phyloP scores from a whole-genome alignment of 2,113 vertebrate genomes.

The Oncorhynchus tshawytscha region DNA sequence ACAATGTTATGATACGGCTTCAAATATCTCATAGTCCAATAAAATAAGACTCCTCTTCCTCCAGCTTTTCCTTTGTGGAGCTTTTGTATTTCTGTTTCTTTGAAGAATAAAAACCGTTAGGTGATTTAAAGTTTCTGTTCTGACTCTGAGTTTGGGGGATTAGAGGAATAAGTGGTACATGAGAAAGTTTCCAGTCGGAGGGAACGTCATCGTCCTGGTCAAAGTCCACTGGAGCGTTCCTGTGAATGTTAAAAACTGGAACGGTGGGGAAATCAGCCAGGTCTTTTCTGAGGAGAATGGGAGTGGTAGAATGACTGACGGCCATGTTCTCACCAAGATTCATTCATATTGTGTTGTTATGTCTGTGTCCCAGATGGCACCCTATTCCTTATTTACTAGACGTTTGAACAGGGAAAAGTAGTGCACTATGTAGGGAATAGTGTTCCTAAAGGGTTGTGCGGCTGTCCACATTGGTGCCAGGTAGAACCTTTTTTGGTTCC shows the following conservation, averaged over 20 bases:
- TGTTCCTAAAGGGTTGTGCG: no score
- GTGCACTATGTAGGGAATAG: not conserved
- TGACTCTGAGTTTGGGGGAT: not conserved
- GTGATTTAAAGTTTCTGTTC: not conserved
- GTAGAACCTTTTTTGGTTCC: no score
- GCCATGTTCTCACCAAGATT: not conserved
- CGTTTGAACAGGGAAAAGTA: not conserved
- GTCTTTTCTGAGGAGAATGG: not conserved
- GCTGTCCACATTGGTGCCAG: no score
- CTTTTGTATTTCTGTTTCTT: not conserved
- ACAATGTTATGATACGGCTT: not conserved
- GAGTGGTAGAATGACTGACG: not conserved
- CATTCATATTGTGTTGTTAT: not conserved
- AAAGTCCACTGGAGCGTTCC: not conserved
- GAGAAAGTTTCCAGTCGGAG: not conserved
- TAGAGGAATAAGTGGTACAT: not conserved
- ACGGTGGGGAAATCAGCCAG: not conserved
- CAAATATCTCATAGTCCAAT: not conserved
- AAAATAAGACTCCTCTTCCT: not conserved
- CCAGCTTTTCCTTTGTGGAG: slow-evolving; percentile 2
- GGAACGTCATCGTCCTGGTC: not conserved
- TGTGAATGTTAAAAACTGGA: not conserved
- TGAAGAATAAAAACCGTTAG: not conserved
- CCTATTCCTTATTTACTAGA: not conserved
- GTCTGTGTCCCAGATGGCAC: not conserved